These are phyloP conservation scores for Schizopygopsis malacanthus DNA, from an alignment of 2,797 vertebrate species.

Conservation along the genomic window DNA sequence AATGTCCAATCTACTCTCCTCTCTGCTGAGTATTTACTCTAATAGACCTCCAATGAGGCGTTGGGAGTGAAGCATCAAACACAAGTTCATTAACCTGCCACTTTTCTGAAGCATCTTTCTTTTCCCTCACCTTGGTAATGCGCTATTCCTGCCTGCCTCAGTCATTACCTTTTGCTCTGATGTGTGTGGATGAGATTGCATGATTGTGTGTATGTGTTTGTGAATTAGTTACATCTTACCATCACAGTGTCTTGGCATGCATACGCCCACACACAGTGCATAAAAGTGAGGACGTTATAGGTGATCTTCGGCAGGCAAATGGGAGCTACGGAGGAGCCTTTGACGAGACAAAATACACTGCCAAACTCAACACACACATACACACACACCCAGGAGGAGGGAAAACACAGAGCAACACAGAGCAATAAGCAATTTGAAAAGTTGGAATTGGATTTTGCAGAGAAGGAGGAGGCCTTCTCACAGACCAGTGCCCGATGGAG, in stretches of 20 bases:
- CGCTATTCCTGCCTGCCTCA: constrained; percentile 55
- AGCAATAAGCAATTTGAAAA: constrained; percentile 77
- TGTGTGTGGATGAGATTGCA: constrained; percentile 36
- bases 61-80: constrained; percentile 60
- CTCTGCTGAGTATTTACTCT: constrained; percentile 54
- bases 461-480: constrained; percentile 78
- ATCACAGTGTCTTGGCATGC: constrained; percentile 31
- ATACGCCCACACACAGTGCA: constrained; percentile 41
- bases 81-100: constrained; percentile 62
- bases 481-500: constrained; percentile 75
- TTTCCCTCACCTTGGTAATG: constrained; percentile 49
- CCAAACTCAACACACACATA: constrained; percentile 62
- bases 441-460: constrained; percentile 81
- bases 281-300: constrained; percentile 35
- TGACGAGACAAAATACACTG: constrained; percentile 52
- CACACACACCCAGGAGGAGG: constrained; percentile 63
- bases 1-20: constrained; percentile 35
- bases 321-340: constrained; percentile 43
- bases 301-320: constrained; percentile 59
- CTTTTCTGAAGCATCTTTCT: constrained; percentile 55
- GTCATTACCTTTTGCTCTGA: constrained; percentile 56
- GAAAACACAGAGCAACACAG: constrained; percentile 68
- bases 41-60: constrained; percentile 56
- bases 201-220: constrained; percentile 40
- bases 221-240: constrained; percentile 58